Evolutionary conservation across 2,113 vertebrate species (phyloP).

Genomic region (Oreotrochilus melanogaster): DNA sequence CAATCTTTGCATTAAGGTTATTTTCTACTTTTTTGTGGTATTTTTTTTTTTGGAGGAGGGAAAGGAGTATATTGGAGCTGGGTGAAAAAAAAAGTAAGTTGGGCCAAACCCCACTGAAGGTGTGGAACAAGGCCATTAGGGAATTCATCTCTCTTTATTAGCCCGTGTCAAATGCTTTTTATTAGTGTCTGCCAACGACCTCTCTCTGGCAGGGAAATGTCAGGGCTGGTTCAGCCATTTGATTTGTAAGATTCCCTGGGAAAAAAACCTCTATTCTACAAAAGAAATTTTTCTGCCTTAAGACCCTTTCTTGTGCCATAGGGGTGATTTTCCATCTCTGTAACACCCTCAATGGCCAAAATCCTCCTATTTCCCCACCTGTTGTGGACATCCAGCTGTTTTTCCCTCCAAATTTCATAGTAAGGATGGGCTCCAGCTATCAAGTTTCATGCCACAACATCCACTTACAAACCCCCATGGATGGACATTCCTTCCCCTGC

Average conservation of each 20-base stretch:
- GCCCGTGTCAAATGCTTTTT: constrained; percentile 83
- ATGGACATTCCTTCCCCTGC: accelerated
- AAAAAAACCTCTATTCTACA: accelerated
- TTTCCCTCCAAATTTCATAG: background rate
- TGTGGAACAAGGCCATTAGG: constrained; percentile 82
- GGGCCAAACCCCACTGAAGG: constrained; percentile 62
- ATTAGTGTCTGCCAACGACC: constrained; percentile 82
- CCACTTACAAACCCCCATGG: accelerated
- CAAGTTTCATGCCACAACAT: background rate
- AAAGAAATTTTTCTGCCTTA: background rate
- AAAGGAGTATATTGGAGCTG: background rate
- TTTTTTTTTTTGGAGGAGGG: background rate
- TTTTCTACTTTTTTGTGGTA: background rate
- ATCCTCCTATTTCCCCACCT: background rate
- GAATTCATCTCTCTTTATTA: constrained; percentile 88
- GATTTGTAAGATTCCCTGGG: constrained; percentile 60
- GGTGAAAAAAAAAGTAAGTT: background rate
- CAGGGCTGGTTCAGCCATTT: constrained; percentile 78
- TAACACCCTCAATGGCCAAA: accelerated
- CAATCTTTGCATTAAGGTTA: background rate
- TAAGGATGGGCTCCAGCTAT: background rate
- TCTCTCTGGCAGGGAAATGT: constrained; percentile 84
- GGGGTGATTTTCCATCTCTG: background rate
- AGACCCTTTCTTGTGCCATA: accelerated
- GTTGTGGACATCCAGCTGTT: background rate